Percentiles rank a stretch among this genome's conserved stretches.
Evolutionary conservation across 2,113 vertebrate species (phyloP).

Genomic region (Ascaphus truei): DNA sequence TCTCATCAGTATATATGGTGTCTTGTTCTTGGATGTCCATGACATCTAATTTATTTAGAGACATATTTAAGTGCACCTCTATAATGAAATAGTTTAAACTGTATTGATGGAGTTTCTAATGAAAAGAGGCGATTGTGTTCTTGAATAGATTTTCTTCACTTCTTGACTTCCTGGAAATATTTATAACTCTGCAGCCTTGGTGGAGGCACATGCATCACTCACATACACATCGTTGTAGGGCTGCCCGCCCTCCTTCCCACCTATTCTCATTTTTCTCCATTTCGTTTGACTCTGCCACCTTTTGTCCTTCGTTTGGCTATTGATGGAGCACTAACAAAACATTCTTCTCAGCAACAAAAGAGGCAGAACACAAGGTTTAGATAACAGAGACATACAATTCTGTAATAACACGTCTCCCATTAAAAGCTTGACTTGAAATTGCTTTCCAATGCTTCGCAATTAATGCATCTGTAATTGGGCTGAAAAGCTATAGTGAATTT

Average conservation of each 20-base stretch:
- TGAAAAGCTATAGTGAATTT: neutral
- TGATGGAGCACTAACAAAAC: slow-evolving; percentile 4
- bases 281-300: neutral
- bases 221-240: neutral
- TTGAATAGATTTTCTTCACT: neutral
- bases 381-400: neutral
- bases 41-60: too few species aligned
- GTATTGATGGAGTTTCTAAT: neutral
- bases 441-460: neutral
- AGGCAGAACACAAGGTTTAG: neutral
- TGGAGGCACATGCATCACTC: neutral
- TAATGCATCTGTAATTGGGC: neutral
- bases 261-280: neutral
- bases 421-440: neutral
- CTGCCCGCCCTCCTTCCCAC: neutral
- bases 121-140: neutral
- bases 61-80: too few species aligned
- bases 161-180: neutral
- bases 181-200: neutral
- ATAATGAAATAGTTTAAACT: too few species aligned
- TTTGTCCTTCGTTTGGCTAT: slow-evolving; percentile 11
- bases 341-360: neutral
- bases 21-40: too few species aligned
- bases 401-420: neutral
- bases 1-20: too few species aligned